These are phyloP conservation scores for Meta bourneti DNA, from an alignment of 2,888 invertebrate genomes.

Conservation along the genomic window DNA sequence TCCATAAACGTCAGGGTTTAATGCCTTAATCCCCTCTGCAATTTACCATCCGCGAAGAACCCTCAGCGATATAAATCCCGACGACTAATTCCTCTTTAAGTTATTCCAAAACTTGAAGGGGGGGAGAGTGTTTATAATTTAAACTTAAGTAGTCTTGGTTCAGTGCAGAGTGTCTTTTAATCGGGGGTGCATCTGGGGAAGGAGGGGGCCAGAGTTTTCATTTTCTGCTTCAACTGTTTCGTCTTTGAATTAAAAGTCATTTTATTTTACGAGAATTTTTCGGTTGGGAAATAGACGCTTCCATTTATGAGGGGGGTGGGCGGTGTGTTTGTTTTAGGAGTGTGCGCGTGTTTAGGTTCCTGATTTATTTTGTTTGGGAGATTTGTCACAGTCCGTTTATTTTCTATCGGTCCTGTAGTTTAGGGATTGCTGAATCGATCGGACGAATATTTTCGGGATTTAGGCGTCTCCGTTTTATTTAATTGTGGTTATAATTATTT, in stretches of 20 bases:
- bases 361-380: constrained; percentile 34
- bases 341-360: constrained; percentile 5
- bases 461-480: neutral
- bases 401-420: neutral
- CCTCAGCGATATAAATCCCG: constrained; percentile 23
- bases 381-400: constrained; percentile 10
- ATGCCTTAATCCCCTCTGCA: constrained; percentile 39
- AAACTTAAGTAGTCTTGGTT: constrained; percentile 13
- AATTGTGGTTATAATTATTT: neutral
- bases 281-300: constrained; percentile 5
- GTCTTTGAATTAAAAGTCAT: constrained; percentile 70
- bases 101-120: constrained; percentile 28
- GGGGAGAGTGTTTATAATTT: constrained; percentile 34
- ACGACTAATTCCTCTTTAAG: constrained; percentile 11
- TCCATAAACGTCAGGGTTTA: constrained; percentile 14
- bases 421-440: neutral
- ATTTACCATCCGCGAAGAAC: constrained; percentile 34
- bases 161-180: constrained; percentile 34
- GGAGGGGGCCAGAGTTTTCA: constrained; percentile 44
- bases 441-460: no score
- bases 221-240: constrained; percentile 66
- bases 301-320: neutral
- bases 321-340: constrained; percentile 20
- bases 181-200: neutral
- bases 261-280: constrained; percentile 52